Base-by-base conservation (phyloP, 2,113 vertebrate genomes). In the Pavo muticus region DNA sequence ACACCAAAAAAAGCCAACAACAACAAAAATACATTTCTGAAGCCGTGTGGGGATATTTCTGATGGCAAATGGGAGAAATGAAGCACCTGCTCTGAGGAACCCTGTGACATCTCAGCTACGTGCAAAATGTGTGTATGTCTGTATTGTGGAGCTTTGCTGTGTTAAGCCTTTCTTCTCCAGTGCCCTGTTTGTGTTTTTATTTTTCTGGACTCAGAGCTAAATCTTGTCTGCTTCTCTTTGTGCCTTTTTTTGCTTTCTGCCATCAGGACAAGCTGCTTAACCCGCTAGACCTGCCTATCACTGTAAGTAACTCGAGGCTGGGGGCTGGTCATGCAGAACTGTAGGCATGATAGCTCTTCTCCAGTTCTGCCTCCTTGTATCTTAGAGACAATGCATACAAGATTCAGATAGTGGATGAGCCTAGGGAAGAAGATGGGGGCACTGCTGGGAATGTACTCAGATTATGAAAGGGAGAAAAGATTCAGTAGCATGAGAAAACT, bases 271-370 rank as follows among this genome's bases (percentile, higher is more conserved):
- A 98, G 97, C 98, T 98, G 96, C 98, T 98, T 98, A 99, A 98
- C 97, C 98, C 98, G 37, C 98, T 99, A 98, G 99, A 99, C 97
- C 98, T 99, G 97, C 98, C 98, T 96, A 98, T 98, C 98, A 99
- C 99, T 97, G 99, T 99, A 98, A 99, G 99, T 99, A 99, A 94
- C 63, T 61, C 87, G 6, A 67, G 96, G n/a, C 74, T 76, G 92
- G 95, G 84, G 90, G 89, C 91, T 95, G 95, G 96, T 92, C 92
- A 56, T 25, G 64, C 17, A 23, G 88, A 89, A 30, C 52, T 79
- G 54, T 78, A 96, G 96, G 52, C 70, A 30, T 75, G 57, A 48
- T 78, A 84, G 57, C 70, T 88, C 64, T 72, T 65, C 77, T 90
- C 61, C 63, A 90, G 32, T 35, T 84, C 5, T 37, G 35, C 83